Evolutionary conservation across 2,113 vertebrate species (phyloP).

Genomic region (Leucosticte australis): DNA sequence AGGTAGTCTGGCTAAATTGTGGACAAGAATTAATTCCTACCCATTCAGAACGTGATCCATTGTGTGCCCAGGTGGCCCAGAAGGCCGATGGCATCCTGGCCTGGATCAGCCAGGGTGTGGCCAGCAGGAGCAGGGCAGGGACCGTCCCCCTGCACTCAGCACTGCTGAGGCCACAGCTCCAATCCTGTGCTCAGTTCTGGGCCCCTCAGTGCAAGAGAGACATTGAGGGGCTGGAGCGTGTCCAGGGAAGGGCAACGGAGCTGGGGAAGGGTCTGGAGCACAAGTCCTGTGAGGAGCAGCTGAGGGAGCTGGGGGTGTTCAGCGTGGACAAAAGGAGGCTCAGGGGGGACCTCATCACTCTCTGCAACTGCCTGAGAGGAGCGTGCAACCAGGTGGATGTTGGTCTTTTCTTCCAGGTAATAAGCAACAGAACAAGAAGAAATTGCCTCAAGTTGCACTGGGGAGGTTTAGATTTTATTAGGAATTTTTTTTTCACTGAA

Average conservation of each 20-base stretch:
- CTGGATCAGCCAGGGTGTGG: not conserved
- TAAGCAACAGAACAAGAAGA: not conserved
- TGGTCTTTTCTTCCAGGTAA: accelerated
- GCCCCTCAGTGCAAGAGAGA: not conserved
- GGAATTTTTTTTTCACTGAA: not conserved
- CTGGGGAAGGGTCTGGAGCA: not conserved
- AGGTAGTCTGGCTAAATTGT: not conserved
- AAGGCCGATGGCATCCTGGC: not conserved
- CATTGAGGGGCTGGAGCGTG: not conserved
- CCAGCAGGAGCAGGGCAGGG: not conserved
- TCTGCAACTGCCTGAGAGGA: accelerated
- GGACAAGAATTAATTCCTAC: not conserved
- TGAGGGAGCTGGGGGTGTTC: not conserved
- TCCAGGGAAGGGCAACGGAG: not conserved
- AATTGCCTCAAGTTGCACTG: not conserved
- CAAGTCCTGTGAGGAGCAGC: not conserved
- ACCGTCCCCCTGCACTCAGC: not conserved
- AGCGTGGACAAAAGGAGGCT: not conserved
- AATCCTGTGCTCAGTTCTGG: not conserved
- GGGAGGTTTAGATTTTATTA: not conserved
- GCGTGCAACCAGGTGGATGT: accelerated
- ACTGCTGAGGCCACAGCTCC: not conserved
- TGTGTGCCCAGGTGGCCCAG: not conserved
- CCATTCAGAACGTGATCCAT: not conserved
- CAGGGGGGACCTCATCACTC: accelerated